These are phyloP conservation scores for Calliphora vicina DNA, from an alignment of 1,140 invertebrate genomes.

Conservation along the genomic window DNA sequence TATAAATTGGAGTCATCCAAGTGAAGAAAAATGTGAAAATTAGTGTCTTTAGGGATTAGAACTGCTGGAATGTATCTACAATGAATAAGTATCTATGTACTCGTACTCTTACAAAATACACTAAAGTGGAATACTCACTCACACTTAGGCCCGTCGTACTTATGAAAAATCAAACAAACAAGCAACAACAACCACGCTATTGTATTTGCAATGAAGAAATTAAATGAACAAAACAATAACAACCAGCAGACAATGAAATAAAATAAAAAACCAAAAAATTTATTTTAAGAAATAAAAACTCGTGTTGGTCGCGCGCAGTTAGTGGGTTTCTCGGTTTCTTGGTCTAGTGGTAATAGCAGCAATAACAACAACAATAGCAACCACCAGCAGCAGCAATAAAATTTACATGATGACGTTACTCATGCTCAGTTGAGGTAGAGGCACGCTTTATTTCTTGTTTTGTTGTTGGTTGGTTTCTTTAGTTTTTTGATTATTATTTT, in stretches of 20 bases:
- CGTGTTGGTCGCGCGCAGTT: slow-evolving; percentile 8
- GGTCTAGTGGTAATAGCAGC: not conserved
- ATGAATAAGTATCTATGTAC: no score
- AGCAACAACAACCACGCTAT: not conserved
- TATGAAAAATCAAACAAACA: not conserved
- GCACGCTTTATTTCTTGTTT: not conserved
- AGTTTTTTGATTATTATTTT: not conserved
- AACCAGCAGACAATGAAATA: not conserved
- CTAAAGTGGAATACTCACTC: no score
- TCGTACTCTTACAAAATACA: no score
- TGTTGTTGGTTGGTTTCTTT: not conserved
- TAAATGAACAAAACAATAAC: no score
- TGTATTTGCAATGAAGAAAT: not conserved
- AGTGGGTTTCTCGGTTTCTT: slow-evolving; percentile 21
- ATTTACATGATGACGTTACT: slow-evolving; percentile 24
- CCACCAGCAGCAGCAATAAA: not conserved
- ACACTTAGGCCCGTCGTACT: not conserved
- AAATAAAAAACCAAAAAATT: not conserved
- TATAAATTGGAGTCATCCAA: no score
- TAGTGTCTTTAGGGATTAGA: no score
- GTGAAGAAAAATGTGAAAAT: no score
- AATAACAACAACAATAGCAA: slow-evolving; percentile 1
- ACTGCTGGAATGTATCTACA: no score
- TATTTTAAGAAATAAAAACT: not conserved
- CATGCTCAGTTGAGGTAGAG: not conserved